A percentile compares a stretch with the other conserved stretches of the same genome.
Conservation (phyloP, 2,113 vertebrate genomes). For the Ivindomyrus marchei region DNA sequence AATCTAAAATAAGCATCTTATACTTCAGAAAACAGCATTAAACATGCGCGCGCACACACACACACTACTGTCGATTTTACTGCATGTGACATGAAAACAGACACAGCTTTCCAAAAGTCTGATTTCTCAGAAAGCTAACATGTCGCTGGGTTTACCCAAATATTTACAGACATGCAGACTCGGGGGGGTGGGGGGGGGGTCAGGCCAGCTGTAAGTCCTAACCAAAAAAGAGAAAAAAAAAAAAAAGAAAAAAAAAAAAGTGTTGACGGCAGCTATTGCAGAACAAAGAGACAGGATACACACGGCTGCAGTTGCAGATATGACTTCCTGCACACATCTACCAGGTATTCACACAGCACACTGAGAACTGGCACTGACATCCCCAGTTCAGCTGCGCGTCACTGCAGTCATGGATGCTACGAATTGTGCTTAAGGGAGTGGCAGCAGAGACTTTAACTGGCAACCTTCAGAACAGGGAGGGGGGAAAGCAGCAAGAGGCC, state of each 20-base stretch:
- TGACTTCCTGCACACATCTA: background rate
- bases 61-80: background rate
- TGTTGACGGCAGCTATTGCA: background rate
- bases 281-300: background rate
- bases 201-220: background rate
- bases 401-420: background rate
- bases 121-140: background rate
- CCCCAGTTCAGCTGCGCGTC: background rate
- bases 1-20: background rate
- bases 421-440: background rate
- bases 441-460: background rate
- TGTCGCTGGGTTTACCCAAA: background rate
- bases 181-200: background rate
- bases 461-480: background rate
- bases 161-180: background rate
- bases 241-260: background rate
- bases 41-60: background rate
- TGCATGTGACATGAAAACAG: background rate
- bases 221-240: background rate
- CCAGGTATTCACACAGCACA: background rate
- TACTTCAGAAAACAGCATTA: background rate
- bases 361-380: background rate
- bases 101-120: background rate
- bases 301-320: background rate
- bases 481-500: background rate